Evolutionary conservation across 2,113 vertebrate species (phyloP).

Genomic region (Micronycteris hirsuta): DNA sequence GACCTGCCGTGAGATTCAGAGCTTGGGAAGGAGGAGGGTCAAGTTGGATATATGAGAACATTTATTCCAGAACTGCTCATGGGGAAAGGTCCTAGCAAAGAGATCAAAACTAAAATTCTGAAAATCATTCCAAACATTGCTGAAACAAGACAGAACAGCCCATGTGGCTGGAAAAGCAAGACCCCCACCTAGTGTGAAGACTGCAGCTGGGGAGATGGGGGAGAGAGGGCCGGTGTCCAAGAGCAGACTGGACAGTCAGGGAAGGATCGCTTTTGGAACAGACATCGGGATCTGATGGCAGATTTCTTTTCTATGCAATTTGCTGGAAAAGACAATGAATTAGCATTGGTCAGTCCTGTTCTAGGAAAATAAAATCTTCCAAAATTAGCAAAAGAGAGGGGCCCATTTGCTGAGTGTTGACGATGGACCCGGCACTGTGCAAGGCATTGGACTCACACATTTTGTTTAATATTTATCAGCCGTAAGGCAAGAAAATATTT

Average conservation of each 20-base stretch:
- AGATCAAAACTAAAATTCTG: neutral
- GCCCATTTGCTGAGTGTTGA: neutral
- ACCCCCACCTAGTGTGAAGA: neutral
- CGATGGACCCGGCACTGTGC: neutral
- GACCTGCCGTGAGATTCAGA: neutral
- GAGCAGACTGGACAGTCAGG: neutral
- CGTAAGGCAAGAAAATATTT: neutral
- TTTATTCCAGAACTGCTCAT: neutral
- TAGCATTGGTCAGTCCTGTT: neutral
- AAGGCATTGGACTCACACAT: neutral
- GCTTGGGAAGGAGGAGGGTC: neutral
- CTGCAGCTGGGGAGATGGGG: neutral
- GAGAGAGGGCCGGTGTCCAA: neutral
- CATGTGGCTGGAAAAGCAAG: neutral
- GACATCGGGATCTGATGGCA: neutral
- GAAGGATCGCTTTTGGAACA: rapidly evolving
- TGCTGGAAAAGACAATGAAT: neutral
- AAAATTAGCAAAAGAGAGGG: neutral
- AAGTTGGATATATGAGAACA: neutral
- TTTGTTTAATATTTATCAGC: neutral
- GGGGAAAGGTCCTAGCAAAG: neutral
- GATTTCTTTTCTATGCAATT: neutral
- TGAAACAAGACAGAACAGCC: neutral
- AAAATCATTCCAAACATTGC: neutral
- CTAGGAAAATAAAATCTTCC: neutral